Percentiles rank a stretch among this genome's conserved stretches.
Conservation (phyloP, 2,113 vertebrate genomes). For the Urocynchramus pylzowi region DNA sequence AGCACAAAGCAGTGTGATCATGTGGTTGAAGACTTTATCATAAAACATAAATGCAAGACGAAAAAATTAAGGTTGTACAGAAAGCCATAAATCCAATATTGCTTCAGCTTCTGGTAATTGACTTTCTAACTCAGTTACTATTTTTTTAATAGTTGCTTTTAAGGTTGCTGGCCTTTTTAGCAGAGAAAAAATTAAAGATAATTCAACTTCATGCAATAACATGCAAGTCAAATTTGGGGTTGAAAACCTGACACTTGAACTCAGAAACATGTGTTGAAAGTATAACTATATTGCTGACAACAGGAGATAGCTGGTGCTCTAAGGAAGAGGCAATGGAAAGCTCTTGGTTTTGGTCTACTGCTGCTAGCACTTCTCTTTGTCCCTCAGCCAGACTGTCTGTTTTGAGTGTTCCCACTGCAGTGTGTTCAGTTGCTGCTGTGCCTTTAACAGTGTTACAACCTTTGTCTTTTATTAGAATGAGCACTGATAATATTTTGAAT, state of each 20-base stretch:
- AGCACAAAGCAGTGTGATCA: neutral
- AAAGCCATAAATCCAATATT: constrained; percentile 8
- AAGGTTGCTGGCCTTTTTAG: neutral
- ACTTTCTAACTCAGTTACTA: constrained; percentile 5
- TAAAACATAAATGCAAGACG: neutral
- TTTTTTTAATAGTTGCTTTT: constrained; percentile 1
- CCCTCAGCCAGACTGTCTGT: neutral
- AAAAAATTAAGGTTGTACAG: constrained; percentile 19
- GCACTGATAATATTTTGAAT: neutral
- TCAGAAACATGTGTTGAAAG: neutral
- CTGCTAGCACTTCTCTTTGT: neutral
- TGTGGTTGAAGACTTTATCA: neutral
- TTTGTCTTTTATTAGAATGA: neutral
- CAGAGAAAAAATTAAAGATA: neutral
- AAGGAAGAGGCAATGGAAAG: neutral
- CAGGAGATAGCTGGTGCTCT: neutral
- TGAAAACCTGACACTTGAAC: neutral
- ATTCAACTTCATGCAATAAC: neutral
- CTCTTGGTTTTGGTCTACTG: neutral
- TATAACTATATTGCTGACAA: neutral
- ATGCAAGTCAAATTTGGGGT: neutral
- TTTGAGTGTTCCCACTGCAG: neutral
- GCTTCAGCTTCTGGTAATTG: neutral
- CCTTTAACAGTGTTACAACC: neutral
- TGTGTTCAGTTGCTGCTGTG: neutral